phyloP scores from a whole-genome alignment of 2,113 vertebrate species.

The Peromyscus polionotus region DNA sequence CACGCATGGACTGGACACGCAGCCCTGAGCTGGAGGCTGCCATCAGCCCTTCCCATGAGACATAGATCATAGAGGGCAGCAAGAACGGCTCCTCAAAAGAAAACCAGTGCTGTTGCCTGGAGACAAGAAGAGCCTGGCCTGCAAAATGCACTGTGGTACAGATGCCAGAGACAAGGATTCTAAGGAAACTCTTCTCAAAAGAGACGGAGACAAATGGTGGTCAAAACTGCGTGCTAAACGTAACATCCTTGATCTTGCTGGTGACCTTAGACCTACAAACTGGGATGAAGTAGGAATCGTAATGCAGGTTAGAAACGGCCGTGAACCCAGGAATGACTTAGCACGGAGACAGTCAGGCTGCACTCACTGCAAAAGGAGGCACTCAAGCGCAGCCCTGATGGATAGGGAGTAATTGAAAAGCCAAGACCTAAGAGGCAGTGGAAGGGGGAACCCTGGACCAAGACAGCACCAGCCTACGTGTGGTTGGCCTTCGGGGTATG shows the following conservation, averaged over 20 bases:
- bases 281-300: background rate
- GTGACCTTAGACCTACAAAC: background rate
- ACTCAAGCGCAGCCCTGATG: background rate
- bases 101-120: slow-evolving; percentile 27
- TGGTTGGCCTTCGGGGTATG: background rate
- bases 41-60: background rate
- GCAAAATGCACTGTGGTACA: background rate
- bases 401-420: background rate
- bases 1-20: background rate
- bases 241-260: background rate
- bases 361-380: background rate
- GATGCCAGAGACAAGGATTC: background rate
- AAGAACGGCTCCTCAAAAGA: slow-evolving; percentile 7
- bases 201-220: background rate
- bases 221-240: background rate
- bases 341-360: background rate
- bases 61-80: background rate
- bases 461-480: background rate
- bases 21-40: background rate
- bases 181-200: slow-evolving; percentile 11
- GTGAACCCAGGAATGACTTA: background rate
- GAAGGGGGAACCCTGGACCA: background rate
- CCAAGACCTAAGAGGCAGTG: background rate
- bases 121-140: slow-evolving; percentile 1
- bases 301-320: background rate